Evolutionary conservation across 2,113 vertebrate genomes (phyloP), one percentile per base, ranked within the genome.

Genomic region (Bubo blakistoni): DNA sequence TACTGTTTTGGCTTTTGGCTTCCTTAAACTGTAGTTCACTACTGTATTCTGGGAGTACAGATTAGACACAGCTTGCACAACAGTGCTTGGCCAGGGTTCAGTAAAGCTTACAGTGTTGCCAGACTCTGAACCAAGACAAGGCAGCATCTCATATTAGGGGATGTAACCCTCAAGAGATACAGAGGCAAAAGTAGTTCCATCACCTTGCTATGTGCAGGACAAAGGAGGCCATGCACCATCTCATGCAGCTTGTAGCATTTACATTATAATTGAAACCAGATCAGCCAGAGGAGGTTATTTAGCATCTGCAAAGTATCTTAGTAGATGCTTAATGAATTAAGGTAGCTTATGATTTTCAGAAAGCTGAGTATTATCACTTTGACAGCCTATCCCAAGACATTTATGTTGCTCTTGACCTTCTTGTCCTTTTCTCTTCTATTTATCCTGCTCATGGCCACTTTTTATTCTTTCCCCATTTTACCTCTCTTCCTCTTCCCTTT

Each of bases 321-420:
- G 84, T 85, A 78, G 82, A 95, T 84, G 59, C 76, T 84, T 88
- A 91, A 94, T 94, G 70, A 95, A 92, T 95, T 94, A 94, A 95
- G 61, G 61, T 95, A 91, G 47, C 52, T 92, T 94, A 87, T 61
- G 78, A 92, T 90, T 96, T 97, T 97, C 66, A 95, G 73, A 95
- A 95, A 90, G 73, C 58, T 82, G 36, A 90, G 62, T 90, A 70
- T 91, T 88, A 82, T 81, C 78, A 65, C 90, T 94, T 88, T 92
- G 93, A 63, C 73, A 65, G 40, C 57, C 32, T 74, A 13, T 87
- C n/a, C 29, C 52, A 76, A 81, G 42, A 91, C 77, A 89, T 86
- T 77, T 89, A 78, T 19, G 16, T 89, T 89, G 40, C 66, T 79
- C 36, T 82, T 94, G 81, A 90, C 44, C 24, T 84, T 74, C 69